phyloP scores from a whole-genome alignment of 1,140 invertebrate species.

The Orius laevigatus region DNA sequence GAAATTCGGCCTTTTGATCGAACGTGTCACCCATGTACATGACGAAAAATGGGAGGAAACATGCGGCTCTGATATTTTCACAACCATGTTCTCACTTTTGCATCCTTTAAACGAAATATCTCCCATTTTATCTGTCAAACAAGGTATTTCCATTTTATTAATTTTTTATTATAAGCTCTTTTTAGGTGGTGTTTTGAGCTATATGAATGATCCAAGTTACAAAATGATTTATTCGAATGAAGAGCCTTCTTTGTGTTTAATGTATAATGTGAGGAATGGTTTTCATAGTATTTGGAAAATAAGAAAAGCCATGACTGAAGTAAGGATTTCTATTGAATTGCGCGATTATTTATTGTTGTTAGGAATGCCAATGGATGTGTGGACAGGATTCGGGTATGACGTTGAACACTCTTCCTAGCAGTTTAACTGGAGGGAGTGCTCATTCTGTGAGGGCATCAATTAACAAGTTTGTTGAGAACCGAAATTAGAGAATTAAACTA shows the following conservation, averaged over 20 bases:
- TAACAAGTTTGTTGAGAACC: slow-evolving; percentile 6
- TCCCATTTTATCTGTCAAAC: slow-evolving; percentile 55
- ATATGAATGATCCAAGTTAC: slow-evolving; percentile 41
- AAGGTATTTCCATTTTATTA: slow-evolving; percentile 25
- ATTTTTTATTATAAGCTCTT: not conserved
- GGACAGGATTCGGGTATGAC: slow-evolving; percentile 13
- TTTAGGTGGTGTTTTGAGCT: slow-evolving; percentile 28
- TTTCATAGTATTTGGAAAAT: slow-evolving; percentile 71
- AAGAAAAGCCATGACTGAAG: slow-evolving; percentile 43
- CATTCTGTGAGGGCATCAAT: not conserved
- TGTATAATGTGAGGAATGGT: slow-evolving; percentile 57
- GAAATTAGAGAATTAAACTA: too few relatives aligned
- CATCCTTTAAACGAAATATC: slow-evolving; percentile 81
- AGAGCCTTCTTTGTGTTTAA: slow-evolving; percentile 47
- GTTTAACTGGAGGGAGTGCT: not conserved
- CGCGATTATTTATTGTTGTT: not conserved
- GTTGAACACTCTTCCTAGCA: not conserved
- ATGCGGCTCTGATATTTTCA: slow-evolving; percentile 26
- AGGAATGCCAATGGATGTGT: slow-evolving; percentile 20
- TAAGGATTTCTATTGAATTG: slow-evolving; percentile 1
- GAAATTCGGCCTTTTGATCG: slow-evolving; percentile 59
- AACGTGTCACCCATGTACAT: slow-evolving; percentile 26
- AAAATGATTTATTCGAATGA: slow-evolving; percentile 44
- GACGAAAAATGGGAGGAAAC: slow-evolving; percentile 1
- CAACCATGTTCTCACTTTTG: slow-evolving; percentile 61